A percentile compares a stretch with the other conserved stretches of the same genome.
Evolutionary conservation across 2,797 vertebrate genomes (phyloP).

Genomic region (Ctenosaura bakeri): DNA sequence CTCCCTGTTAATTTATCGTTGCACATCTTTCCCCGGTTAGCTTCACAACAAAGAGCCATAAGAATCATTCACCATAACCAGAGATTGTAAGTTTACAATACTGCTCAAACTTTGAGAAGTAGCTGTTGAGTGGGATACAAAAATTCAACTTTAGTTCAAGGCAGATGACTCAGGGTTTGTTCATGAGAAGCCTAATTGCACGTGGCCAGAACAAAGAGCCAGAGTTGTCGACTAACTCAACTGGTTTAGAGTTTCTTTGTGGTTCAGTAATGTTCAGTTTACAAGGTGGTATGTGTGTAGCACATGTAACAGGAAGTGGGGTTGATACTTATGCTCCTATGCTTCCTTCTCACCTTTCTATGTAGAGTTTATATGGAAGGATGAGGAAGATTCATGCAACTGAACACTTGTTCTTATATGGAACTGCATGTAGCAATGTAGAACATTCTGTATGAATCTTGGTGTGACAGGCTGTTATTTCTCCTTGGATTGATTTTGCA

Average conservation of each 20-base stretch:
- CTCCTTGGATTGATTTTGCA: no score
- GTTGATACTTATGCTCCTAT: background rate
- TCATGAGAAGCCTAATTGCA: background rate
- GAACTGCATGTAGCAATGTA: no score
- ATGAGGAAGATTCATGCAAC: no score
- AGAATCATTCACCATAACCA: background rate
- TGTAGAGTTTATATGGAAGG: no score
- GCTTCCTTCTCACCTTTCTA: background rate
- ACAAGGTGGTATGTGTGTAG: background rate
- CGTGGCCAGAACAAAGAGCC: background rate
- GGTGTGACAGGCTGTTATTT: no score
- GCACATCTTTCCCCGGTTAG: background rate
- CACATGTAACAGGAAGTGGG: background rate
- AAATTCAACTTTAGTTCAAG: background rate
- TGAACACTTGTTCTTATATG: no score
- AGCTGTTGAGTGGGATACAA: background rate
- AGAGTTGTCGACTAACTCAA: background rate
- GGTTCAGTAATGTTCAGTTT: background rate
- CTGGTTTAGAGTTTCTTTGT: background rate
- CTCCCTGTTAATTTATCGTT: background rate
- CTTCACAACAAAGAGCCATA: background rate
- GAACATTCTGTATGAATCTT: no score
- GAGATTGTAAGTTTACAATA: background rate
- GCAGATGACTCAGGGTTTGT: background rate
- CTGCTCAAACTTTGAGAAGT: background rate